Base-by-base conservation (phyloP, 2,888 invertebrate genomes). In the Drosophila stalkeri region DNA sequence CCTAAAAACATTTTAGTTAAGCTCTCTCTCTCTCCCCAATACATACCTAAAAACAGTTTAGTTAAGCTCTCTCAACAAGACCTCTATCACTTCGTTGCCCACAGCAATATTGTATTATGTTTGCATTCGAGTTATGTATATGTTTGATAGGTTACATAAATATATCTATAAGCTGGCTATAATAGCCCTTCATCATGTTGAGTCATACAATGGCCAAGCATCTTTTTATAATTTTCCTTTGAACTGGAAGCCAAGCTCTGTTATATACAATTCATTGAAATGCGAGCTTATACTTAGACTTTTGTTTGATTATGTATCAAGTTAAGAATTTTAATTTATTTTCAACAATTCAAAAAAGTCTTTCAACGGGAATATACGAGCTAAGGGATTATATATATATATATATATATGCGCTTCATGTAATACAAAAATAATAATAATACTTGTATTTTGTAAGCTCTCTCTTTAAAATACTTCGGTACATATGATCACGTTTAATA, bases 31-130 rank as follows among this genome's bases (percentile, higher is more conserved):
- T n/a, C n/a, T n/a, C n/a, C n/a, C n/a, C n/a, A n/a, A n/a, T n/a
- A 14, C 27, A 37, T 64, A 64, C 16, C 4, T 31, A 39, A 23
- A 39, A 70, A 27, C 51, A 51, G 52, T 46, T 52, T 6, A 37
- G 57, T 16, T 60, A 60, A 69, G 72, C 68, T 71, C 60, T 39
- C 43, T 59, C 16, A 11, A 59, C 31, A 51, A 33, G 16, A 12
- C 71, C 18, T 54, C 43, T 73, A 77, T 80, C 71, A 75, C 68
- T 54, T 63, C 64, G 61, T 60, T 46, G 51, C 70, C 49, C 62
- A 44, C 56, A 64, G 44, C 60, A 72, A 59, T 57, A n/a, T 44
- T 27, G 62, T 39, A 55, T 49, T 41, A 23, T 35, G 20, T 46
- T 46, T 27, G 39, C 41, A 46, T 52, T n/a, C 9, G 9, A 9